phyloP scores from a whole-genome alignment of 2,888 invertebrate genomes.

The Bombyx huttoni region DNA sequence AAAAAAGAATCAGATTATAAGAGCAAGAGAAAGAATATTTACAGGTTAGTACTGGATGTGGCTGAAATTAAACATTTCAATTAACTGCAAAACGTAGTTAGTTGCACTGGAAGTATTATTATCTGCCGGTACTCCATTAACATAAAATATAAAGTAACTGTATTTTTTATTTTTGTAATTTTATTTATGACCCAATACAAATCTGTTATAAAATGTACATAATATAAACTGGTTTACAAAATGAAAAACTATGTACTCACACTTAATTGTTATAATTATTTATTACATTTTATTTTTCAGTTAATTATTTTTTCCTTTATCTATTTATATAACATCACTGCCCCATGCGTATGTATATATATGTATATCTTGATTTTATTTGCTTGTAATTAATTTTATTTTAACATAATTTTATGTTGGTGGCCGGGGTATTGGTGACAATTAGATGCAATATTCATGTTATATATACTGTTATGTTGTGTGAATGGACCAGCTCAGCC shows the following conservation, averaged over 20 bases:
- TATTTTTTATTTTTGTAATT: too few species aligned
- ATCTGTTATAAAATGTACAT: not conserved
- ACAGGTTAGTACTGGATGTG: constrained; percentile 76
- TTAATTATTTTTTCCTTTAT: constrained; percentile 6
- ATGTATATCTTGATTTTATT: constrained; percentile 6
- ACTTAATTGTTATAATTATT: too few species aligned
- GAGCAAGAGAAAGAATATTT: constrained; percentile 83
- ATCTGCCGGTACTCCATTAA: too few species aligned
- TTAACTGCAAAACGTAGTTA: too few species aligned
- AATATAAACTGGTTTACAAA: not conserved
- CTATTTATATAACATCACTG: constrained; percentile 9
- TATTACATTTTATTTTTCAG: too few species aligned
- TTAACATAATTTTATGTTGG: constrained; percentile 62
- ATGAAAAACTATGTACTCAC: too few species aligned
- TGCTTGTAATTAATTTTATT: constrained; percentile 25
- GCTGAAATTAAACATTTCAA: too few species aligned
- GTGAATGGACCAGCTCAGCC: constrained; percentile 69
- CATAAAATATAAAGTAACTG: too few species aligned
- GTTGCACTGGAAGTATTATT: too few species aligned
- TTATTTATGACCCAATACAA: too few species aligned
- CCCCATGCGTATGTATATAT: constrained; percentile 6
- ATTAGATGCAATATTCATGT: constrained; percentile 71
- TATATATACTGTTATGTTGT: constrained; percentile 72
- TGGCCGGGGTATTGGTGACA: constrained; percentile 62
- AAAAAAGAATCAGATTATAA: constrained; percentile 83